phyloP scores from a whole-genome alignment of 1,140 invertebrate genomes.

The Helicoverpa armigera region DNA sequence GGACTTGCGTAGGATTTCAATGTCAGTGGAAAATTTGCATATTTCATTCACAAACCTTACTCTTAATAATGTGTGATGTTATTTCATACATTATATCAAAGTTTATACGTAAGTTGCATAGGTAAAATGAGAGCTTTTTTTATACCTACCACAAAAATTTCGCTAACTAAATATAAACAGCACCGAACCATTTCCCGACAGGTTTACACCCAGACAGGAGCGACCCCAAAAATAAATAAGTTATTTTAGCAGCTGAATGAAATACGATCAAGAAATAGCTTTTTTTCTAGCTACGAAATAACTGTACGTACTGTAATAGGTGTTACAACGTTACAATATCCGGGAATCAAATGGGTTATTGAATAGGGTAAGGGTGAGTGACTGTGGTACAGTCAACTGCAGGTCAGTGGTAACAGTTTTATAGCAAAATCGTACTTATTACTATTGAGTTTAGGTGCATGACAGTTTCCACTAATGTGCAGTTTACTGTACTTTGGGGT shows the following conservation, averaged over 20 bases:
- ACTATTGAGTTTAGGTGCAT: too few relatives aligned
- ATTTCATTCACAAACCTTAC: too few relatives aligned
- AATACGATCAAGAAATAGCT: neutral
- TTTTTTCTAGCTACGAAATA: constrained; percentile 14
- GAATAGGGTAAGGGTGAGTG: constrained; percentile 31
- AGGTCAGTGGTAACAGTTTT: too few relatives aligned
- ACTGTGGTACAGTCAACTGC: too few relatives aligned
- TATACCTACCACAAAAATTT: neutral
- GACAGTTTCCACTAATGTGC: neutral
- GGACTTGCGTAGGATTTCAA: neutral
- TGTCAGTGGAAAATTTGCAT: too few relatives aligned
- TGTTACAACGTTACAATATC: constrained; percentile 36
- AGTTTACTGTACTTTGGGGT: constrained; percentile 3
- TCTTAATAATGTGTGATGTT: too few relatives aligned
- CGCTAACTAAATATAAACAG: neutral
- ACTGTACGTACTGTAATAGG: constrained; percentile 37
- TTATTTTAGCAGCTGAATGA: neutral
- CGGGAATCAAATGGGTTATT: constrained; percentile 43
- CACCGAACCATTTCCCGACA: neutral
- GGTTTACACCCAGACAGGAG: neutral
- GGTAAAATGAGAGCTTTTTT: too few relatives aligned
- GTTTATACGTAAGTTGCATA: too few relatives aligned
- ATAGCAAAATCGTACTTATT: too few relatives aligned
- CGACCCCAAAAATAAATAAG: constrained; percentile 13
- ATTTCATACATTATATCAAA: too few relatives aligned